Base-by-base conservation (phyloP, 1,140 invertebrate species). In the Drosophila asahinai region DNA sequence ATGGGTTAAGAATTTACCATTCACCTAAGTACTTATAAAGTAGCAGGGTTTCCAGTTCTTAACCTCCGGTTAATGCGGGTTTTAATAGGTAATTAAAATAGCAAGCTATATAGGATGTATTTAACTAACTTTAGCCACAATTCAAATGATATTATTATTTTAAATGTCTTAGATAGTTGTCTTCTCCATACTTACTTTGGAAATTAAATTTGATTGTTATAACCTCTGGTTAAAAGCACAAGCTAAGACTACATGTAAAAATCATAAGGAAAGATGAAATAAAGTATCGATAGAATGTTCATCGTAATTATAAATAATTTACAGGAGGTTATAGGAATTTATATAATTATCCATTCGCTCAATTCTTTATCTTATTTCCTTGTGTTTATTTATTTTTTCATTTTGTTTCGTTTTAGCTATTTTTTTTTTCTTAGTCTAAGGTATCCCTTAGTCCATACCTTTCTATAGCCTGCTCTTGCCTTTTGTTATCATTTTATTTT, bases 401-500 rank as follows among this genome's bases (percentile, higher is more conserved):
- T 5, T 5, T 14, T 12, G 3, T 8, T 8, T 8, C 8, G 2
- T 33, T 9, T 30, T 30, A 30, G 8, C 11, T 36, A 36, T 36
- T 11, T 36, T 11, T 36, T 11, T 19, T 22, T 12, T 15, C 36
- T 30, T 9, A 2, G 2, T 14, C 27, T 59, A 9, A 27, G 30
- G 75, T 68, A 62, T 72, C 45, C 27, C 42, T 15, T 38, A 64
- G 75, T 80, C 59, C n/a, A 43, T 47, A 54, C 30, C 19, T 22
- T 49, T 38, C 38, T 25, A 22, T 11, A 42, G 27, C 15, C 14
- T 45, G 12, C 54, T 25, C 14, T 15, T 54, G 22, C 62, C 49
- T 30, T 49, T 70, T 77, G 73, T 89, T 81, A 78, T 89, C 63
- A 81, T 81, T 87, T 89, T 77, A 74, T 70, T 83, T 79, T 82